These are phyloP conservation scores for Tipula confusa DNA, from an alignment of 2,888 invertebrate species.

Conservation along the genomic window DNA sequence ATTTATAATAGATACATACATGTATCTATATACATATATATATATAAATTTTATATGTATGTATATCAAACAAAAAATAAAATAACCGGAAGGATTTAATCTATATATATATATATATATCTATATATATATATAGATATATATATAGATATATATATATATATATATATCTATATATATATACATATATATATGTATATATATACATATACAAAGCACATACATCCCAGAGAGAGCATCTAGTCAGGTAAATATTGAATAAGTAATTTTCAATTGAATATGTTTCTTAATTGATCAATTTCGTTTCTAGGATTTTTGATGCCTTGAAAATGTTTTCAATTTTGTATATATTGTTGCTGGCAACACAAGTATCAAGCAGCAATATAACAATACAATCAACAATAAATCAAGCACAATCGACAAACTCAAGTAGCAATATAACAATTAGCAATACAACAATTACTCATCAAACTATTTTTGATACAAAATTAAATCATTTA, in stretches of 20 bases:
- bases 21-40: neutral
- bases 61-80: neutral
- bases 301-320: conserved; percentile 3
- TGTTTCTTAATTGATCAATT: neutral
- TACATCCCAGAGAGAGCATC: neutral
- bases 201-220: neutral
- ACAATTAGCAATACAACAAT: conserved; percentile 44
- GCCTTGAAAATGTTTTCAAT: conserved; percentile 40
- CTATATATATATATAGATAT: neutral
- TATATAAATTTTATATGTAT: too few species aligned
- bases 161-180: neutral
- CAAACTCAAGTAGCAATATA: conserved; percentile 34
- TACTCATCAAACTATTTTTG: conserved; percentile 46
- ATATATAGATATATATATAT: neutral
- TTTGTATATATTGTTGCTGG: conserved; percentile 41
- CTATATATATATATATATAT: neutral
- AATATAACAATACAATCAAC: conserved; percentile 34
- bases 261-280: neutral
- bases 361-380: conserved; percentile 37
- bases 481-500: conserved; percentile 71
- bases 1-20: neutral
- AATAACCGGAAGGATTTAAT: neutral
- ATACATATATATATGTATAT: too few species aligned
- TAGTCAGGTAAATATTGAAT: neutral
- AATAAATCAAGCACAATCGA: conserved; percentile 25